Percentiles rank a stretch among this genome's conserved stretches.
phyloP scores from a whole-genome alignment of 2,888 invertebrate species.

The Dynastes tityus region DNA sequence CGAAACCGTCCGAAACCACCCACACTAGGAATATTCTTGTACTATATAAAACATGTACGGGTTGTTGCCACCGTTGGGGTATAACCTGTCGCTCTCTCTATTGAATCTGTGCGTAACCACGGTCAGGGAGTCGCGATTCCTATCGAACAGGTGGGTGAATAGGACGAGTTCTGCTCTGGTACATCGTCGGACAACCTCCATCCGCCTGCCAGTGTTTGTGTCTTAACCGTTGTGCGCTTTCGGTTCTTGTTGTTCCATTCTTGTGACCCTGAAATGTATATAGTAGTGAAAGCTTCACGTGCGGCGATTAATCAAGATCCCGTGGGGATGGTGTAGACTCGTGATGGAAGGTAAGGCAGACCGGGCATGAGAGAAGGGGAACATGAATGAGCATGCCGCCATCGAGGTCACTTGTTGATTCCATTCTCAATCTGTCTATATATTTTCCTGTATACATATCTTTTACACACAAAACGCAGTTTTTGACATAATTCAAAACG shows the following conservation, averaged over 20 bases:
- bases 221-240: constrained; percentile 30
- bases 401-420: constrained; percentile 60
- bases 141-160: constrained; percentile 55
- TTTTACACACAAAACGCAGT: background rate
- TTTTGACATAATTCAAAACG: too few relatives aligned
- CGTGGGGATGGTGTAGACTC: constrained; percentile 53
- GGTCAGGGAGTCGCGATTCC: constrained; percentile 55
- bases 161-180: constrained; percentile 18
- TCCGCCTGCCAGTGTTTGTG: constrained; percentile 27
- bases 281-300: constrained; percentile 45
- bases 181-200: constrained; percentile 6
- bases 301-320: constrained; percentile 53
- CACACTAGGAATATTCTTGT: constrained; percentile 56
- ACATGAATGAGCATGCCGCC: constrained; percentile 51
- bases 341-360: constrained; percentile 54
- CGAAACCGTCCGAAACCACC: constrained; percentile 57
- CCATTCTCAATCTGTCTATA: constrained; percentile 38
- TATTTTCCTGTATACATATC: background rate
- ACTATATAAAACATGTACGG: constrained; percentile 58
- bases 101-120: constrained; percentile 53
- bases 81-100: constrained; percentile 54
- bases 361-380: constrained; percentile 50
- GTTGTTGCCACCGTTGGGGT: constrained; percentile 57
- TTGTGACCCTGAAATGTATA: constrained; percentile 50
- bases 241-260: constrained; percentile 33